Percentiles rank a stretch among this genome's conserved stretches.
Conservation (phyloP, 2,888 invertebrate genomes). For the Drosophila kuntzei region DNA sequence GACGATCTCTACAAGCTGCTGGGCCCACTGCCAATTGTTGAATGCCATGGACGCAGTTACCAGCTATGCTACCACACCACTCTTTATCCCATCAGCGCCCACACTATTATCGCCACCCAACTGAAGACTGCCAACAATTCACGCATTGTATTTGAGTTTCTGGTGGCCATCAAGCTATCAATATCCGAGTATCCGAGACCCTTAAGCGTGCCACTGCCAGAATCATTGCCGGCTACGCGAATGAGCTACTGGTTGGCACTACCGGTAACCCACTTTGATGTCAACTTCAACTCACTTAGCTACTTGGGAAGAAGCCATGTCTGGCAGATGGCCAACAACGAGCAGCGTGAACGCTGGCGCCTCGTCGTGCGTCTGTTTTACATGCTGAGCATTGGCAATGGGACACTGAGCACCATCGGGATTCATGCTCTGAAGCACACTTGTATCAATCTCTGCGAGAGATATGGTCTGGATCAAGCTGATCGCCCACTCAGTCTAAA, state of each 20-base stretch:
- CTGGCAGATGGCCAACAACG: slow-evolving; percentile 20
- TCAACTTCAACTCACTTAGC: slow-evolving; percentile 14
- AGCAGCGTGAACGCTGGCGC: slow-evolving; percentile 21
- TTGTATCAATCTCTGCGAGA: slow-evolving; percentile 28
- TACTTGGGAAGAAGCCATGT: slow-evolving; percentile 27
- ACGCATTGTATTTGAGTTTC: slow-evolving; percentile 29
- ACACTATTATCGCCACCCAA: slow-evolving; percentile 27
- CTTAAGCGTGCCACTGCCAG: slow-evolving; percentile 10
- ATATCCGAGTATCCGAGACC: slow-evolving; percentile 12
- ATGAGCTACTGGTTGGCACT: slow-evolving; percentile 32
- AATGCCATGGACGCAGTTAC: slow-evolving; percentile 19
- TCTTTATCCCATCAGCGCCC: slow-evolving; percentile 29
- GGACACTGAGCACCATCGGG: slow-evolving; percentile 20
- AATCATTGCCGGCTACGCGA: not conserved
- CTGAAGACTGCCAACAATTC: not conserved
- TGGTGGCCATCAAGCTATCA: slow-evolving; percentile 24
- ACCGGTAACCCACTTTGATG: slow-evolving; percentile 32
- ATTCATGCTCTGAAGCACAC: slow-evolving; percentile 35
- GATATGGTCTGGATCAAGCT: slow-evolving; percentile 9
- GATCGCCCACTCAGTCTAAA: slow-evolving; percentile 10
- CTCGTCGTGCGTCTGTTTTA: slow-evolving; percentile 23
- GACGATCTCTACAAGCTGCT: slow-evolving; percentile 16
- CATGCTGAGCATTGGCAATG: slow-evolving; percentile 19
- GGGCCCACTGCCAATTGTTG: slow-evolving; percentile 1
- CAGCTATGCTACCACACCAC: slow-evolving; percentile 32